Percentiles rank a stretch among this genome's conserved stretches.
Conservation (phyloP, 2,888 invertebrate genomes). For the Melanargia galathea region DNA sequence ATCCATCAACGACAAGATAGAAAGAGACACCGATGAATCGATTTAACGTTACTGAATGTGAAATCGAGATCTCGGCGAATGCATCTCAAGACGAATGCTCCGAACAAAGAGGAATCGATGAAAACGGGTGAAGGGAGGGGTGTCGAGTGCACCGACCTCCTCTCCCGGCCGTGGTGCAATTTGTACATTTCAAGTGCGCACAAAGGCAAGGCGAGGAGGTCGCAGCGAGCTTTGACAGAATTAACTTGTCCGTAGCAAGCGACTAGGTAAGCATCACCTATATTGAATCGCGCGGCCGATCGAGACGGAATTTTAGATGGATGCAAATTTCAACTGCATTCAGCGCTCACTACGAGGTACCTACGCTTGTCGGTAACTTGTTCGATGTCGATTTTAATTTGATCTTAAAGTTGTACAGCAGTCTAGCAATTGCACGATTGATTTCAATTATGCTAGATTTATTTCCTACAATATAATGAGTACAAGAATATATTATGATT, state of each 20-base stretch:
- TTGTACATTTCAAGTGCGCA: slow-evolving; percentile 82
- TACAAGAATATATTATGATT: neutral
- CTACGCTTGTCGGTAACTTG: slow-evolving; percentile 24
- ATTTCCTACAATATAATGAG: neutral
- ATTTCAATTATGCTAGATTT: neutral
- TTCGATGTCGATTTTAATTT: slow-evolving; percentile 25
- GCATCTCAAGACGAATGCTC: slow-evolving; percentile 78
- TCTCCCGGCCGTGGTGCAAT: slow-evolving; percentile 76
- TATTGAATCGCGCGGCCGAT: slow-evolving; percentile 66
- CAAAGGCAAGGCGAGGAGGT: slow-evolving; percentile 79
- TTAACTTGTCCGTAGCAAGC: slow-evolving; percentile 78
- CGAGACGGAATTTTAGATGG: slow-evolving; percentile 42
- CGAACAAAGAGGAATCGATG: slow-evolving; percentile 81
- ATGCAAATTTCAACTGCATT: slow-evolving; percentile 46
- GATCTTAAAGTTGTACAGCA: slow-evolving; percentile 7
- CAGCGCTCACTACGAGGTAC: slow-evolving; percentile 12
- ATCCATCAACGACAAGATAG: slow-evolving; percentile 48
- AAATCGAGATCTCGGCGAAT: slow-evolving; percentile 74
- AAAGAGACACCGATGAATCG: slow-evolving; percentile 49
- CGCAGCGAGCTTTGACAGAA: slow-evolving; percentile 80
- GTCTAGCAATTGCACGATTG: neutral
- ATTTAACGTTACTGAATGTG: slow-evolving; percentile 61
- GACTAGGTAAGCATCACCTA: slow-evolving; percentile 61
- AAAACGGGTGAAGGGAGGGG: slow-evolving; percentile 64
- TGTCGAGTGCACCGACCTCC: slow-evolving; percentile 74